Evolutionary conservation across 2,888 invertebrate species (phyloP).

Genomic region (Eupithecia subfuscata): DNA sequence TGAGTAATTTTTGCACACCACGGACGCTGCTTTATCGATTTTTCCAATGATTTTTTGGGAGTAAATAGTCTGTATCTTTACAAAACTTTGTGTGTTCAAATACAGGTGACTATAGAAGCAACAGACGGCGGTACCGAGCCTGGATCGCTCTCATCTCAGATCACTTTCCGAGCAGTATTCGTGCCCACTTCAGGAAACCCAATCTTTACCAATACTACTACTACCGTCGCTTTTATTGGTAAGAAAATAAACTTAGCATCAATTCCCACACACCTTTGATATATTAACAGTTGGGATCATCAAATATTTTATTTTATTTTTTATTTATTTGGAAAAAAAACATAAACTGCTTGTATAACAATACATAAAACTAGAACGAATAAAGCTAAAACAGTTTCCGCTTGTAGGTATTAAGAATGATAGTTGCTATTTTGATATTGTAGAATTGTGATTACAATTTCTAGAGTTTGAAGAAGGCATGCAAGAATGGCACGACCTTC

Average conservation of each 20-base stretch:
- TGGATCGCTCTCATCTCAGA: conserved; percentile 50
- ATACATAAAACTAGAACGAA: no score
- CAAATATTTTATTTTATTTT: no score
- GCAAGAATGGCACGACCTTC: conserved; percentile 61
- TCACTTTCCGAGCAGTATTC: conserved; percentile 68
- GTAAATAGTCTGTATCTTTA: neutral
- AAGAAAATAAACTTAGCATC: neutral
- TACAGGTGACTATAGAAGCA: conserved; percentile 77
- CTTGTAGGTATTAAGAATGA: neutral
- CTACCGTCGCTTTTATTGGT: conserved; percentile 70
- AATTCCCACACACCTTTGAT: neutral
- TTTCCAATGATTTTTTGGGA: no score
- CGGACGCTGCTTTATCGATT: conserved; percentile 52
- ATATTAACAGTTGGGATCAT: no score
- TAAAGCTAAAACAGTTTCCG: no score
- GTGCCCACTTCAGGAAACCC: conserved; percentile 79
- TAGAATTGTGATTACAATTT: conserved; percentile 20
- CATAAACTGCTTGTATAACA: no score
- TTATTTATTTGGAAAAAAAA: no score
- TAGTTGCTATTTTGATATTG: neutral
- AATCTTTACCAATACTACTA: conserved; percentile 57
- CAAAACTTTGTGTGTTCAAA: neutral
- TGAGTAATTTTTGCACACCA: conserved; percentile 60
- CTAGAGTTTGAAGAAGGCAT: conserved; percentile 72
- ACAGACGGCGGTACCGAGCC: conserved; percentile 78